These are phyloP conservation scores for Ennomos erosarius DNA, from an alignment of 2,888 invertebrate genomes.

Conservation along the genomic window DNA sequence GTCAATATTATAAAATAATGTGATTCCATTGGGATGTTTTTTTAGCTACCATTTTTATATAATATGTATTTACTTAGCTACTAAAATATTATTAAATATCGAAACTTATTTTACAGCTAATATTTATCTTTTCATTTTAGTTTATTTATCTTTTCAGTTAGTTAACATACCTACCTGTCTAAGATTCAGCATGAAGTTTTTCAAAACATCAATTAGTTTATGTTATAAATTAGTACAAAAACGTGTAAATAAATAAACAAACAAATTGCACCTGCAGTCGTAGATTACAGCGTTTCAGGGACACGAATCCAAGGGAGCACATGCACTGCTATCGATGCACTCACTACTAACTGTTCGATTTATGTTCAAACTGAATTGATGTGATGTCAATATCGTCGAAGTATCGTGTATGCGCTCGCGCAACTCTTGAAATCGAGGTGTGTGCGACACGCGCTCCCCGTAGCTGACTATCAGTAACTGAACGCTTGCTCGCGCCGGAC, in stretches of 20 bases:
- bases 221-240: too few species aligned
- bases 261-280: slow-evolving; percentile 74
- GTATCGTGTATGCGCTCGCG: slow-evolving; percentile 74
- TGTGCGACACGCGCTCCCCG: slow-evolving; percentile 72
- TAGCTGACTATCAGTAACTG: slow-evolving; percentile 78
- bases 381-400: slow-evolving; percentile 54
- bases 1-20: neutral
- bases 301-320: slow-evolving; percentile 63
- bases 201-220: too few species aligned
- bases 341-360: slow-evolving; percentile 51
- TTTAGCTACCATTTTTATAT: too few species aligned
- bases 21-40: too few species aligned
- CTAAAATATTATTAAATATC: too few species aligned
- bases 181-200: too few species aligned
- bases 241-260: slow-evolving; percentile 32
- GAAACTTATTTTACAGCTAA: too few species aligned
- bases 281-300: slow-evolving; percentile 65
- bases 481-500: slow-evolving; percentile 68
- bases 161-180: too few species aligned
- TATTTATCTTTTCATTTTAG: too few species aligned
- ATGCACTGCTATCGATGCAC: slow-evolving; percentile 66
- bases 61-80: too few species aligned
- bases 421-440: slow-evolving; percentile 49
- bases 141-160: too few species aligned
- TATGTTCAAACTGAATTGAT: slow-evolving; percentile 52